A percentile compares a stretch with the other conserved stretches of the same genome.
phyloP scores from a whole-genome alignment of 2,888 invertebrate genomes.

The Cetonia aurata region DNA sequence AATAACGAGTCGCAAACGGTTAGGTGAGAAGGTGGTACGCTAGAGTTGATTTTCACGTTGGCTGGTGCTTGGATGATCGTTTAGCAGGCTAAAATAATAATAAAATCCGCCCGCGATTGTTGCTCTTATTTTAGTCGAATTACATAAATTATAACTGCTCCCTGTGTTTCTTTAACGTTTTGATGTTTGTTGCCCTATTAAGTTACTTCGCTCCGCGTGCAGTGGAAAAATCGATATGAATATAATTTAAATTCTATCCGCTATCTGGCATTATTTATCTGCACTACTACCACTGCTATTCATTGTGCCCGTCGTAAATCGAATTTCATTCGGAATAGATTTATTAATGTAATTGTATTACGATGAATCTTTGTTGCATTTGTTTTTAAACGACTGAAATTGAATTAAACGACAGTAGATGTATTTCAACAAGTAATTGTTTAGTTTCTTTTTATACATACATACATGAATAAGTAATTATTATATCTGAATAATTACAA shows the following conservation, averaged over 20 bases:
- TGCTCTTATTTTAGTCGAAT: background rate
- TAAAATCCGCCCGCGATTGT: background rate
- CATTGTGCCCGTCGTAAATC: conserved; percentile 6
- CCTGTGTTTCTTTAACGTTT: background rate
- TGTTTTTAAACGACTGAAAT: background rate
- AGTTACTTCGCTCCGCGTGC: background rate
- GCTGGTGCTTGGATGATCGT: background rate
- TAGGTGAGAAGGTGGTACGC: conserved; percentile 27
- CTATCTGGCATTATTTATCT: conserved; percentile 28
- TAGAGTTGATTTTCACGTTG: background rate
- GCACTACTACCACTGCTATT: conserved; percentile 6
- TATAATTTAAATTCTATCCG: conserved; percentile 32
- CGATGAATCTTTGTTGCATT: background rate
- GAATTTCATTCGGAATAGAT: conserved; percentile 17
- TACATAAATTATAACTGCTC: background rate
- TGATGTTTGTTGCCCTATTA: conserved; percentile 9
- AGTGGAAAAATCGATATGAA: conserved; percentile 27
- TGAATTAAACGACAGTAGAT: background rate
- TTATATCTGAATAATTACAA: background rate
- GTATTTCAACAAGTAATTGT: background rate
- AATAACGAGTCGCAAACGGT: conserved; percentile 30
- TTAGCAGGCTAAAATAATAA: background rate
- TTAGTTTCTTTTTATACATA: background rate
- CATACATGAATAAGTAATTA: background rate
- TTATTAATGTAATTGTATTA: conserved; percentile 4